Percentiles rank a stretch among this genome's conserved stretches.
Conservation (phyloP, 2,797 vertebrate species). For the Garrulus glandarius region DNA sequence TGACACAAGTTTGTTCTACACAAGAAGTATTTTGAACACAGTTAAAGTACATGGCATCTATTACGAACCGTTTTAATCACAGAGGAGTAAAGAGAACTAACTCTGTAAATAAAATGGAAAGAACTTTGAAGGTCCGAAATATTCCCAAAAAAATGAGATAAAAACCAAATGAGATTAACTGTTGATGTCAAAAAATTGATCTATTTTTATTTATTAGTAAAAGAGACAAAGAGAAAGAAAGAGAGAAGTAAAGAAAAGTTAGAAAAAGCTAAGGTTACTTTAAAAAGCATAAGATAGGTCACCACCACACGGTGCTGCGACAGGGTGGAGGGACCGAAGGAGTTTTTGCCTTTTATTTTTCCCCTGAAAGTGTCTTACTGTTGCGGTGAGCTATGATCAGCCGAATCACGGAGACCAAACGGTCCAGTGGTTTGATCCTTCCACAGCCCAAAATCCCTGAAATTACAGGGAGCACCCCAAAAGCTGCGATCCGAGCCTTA, state of each 20-base stretch:
- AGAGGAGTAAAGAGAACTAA: neutral
- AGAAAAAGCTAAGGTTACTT: neutral
- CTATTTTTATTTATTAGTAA: neutral
- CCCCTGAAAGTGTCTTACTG: fast-evolving
- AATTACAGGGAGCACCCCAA: too few species aligned
- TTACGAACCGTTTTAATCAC: fast-evolving
- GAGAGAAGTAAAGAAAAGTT: neutral
- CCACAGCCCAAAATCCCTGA: too few species aligned
- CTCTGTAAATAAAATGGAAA: neutral
- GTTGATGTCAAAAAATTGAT: neutral
- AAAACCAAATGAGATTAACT: neutral
- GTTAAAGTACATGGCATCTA: neutral
- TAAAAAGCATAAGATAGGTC: neutral
- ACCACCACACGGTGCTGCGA: neutral
- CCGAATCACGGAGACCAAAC: too few species aligned
- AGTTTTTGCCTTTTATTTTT: neutral
- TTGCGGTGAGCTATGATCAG: too few species aligned
- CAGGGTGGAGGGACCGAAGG: fast-evolving
- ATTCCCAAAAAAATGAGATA: neutral
- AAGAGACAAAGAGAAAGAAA: neutral
- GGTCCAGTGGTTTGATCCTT: too few species aligned
- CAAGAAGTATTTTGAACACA: neutral
- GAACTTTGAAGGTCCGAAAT: neutral
- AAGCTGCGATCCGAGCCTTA: too few species aligned
- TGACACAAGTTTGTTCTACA: neutral